phyloP scores from a whole-genome alignment of 2,888 invertebrate genomes.

The Hyalella azteca region DNA sequence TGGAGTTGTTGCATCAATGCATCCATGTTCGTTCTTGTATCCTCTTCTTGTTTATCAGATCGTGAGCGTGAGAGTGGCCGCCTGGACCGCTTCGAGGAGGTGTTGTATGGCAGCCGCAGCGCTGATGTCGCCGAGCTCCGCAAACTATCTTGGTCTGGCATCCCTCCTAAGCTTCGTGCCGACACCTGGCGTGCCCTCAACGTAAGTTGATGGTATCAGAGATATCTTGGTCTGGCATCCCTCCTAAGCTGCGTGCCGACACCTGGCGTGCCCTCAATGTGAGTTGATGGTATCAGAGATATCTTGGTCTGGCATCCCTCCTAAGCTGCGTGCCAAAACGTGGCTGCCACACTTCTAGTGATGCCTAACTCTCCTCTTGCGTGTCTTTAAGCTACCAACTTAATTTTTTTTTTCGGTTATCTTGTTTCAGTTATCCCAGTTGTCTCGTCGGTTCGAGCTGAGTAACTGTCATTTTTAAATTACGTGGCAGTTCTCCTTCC shows the following conservation, averaged over 20 bases:
- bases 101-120: slow-evolving; percentile 74
- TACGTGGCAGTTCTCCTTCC: no score
- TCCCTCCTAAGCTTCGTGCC: slow-evolving; percentile 83
- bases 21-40: no score
- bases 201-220: slow-evolving; percentile 46
- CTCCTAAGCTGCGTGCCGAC: slow-evolving; percentile 78
- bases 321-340: slow-evolving; percentile 75
- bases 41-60: slow-evolving; percentile 60
- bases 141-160: slow-evolving; percentile 94
- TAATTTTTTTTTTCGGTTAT: no score
- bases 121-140: slow-evolving; percentile 86
- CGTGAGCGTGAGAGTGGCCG: slow-evolving; percentile 70
- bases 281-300: slow-evolving; percentile 65
- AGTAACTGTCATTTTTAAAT: no score
- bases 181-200: slow-evolving; percentile 73
- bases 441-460: no score
- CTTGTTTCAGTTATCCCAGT: no score
- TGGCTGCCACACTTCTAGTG: slow-evolving; percentile 71
- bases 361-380: background rate
- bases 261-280: slow-evolving; percentile 71
- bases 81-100: slow-evolving; percentile 81
- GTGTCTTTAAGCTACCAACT: no score
- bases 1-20: no score
- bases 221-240: slow-evolving; percentile 90
- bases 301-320: slow-evolving; percentile 97